These are phyloP conservation scores for Lytechinus variegatus DNA, from an alignment of 35 echinoderm and acorn worm genomes.

Conservation along the genomic window DNA sequence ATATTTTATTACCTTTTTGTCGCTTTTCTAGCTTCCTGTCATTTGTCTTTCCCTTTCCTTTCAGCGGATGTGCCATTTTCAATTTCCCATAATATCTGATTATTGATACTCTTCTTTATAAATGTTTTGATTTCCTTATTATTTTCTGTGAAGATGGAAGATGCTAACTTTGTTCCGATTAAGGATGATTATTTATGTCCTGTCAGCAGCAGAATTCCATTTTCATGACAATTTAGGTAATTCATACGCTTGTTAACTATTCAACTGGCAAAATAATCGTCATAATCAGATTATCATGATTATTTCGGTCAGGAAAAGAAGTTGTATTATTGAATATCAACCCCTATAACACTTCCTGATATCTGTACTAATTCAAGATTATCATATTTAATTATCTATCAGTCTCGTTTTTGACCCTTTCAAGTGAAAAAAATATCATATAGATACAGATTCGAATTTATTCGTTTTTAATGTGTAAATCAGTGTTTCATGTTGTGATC, in stretches of 20 bases:
- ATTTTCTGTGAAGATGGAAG: background rate
- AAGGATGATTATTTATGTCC: background rate
- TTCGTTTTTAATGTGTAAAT: no score
- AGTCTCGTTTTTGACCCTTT: no score
- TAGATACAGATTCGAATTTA: no score
- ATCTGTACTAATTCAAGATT: no score
- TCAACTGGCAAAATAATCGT: background rate
- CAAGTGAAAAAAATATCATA: no score
- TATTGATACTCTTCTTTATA: background rate
- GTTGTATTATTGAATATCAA: no score
- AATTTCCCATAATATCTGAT: conserved; percentile 13
- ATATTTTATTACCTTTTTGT: conserved; percentile 21
- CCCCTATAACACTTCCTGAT: no score
- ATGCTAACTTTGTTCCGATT: background rate
- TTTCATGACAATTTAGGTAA: background rate
- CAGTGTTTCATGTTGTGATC: no score
- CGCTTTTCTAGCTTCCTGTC: background rate
- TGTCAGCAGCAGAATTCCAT: background rate
- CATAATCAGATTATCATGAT: background rate
- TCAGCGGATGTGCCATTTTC: background rate
- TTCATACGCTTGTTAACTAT: background rate
- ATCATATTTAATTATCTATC: no score
- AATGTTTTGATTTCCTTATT: background rate
- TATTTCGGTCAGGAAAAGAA: no score
- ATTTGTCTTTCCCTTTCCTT: conserved; percentile 21